Evolutionary conservation across 2,113 vertebrate genomes (phyloP).

Genomic region (Polyodon spathula): DNA sequence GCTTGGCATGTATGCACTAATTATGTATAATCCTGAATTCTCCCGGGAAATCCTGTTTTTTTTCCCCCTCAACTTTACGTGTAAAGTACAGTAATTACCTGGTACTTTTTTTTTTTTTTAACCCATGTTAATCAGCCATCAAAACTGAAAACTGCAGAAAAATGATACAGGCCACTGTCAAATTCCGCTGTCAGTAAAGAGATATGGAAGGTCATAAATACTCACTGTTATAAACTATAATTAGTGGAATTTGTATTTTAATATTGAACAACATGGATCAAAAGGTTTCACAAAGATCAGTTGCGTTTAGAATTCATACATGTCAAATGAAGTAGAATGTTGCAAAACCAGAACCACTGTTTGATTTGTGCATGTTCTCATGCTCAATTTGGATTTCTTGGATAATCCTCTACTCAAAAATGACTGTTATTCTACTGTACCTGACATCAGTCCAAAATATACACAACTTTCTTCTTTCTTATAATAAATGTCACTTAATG

Average conservation of each 20-base stretch:
- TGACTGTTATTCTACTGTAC: too few relatives aligned
- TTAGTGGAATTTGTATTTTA: conserved; percentile 65
- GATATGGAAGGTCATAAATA: conserved; percentile 42
- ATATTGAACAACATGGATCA: conserved; percentile 65
- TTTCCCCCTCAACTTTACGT: conserved; percentile 33
- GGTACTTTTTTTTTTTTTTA: conserved; percentile 27
- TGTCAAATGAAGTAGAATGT: conserved; percentile 35
- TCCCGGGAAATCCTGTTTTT: conserved; percentile 30
- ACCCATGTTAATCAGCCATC: conserved; percentile 39
- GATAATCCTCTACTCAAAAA: too few relatives aligned
- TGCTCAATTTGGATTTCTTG: conserved; percentile 44
- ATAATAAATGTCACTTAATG: too few relatives aligned
- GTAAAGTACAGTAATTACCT: conserved; percentile 60
- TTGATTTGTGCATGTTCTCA: conserved; percentile 36
- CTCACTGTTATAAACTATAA: conserved; percentile 53
- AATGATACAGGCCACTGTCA: conserved; percentile 34
- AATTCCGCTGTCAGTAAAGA: conserved; percentile 32
- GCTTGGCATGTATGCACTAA: conserved; percentile 39
- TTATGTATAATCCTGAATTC: conserved; percentile 43
- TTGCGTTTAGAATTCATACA: conserved; percentile 12
- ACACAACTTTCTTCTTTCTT: too few relatives aligned
- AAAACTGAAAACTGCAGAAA: conserved; percentile 25
- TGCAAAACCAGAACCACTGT: conserved; percentile 48
- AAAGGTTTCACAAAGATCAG: conserved; percentile 49
- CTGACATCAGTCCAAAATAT: too few relatives aligned